Evolutionary conservation across 2,888 invertebrate genomes (phyloP), one percentile per base, ranked within the genome.

Genomic region (Rhorus exstirpatorius): DNA sequence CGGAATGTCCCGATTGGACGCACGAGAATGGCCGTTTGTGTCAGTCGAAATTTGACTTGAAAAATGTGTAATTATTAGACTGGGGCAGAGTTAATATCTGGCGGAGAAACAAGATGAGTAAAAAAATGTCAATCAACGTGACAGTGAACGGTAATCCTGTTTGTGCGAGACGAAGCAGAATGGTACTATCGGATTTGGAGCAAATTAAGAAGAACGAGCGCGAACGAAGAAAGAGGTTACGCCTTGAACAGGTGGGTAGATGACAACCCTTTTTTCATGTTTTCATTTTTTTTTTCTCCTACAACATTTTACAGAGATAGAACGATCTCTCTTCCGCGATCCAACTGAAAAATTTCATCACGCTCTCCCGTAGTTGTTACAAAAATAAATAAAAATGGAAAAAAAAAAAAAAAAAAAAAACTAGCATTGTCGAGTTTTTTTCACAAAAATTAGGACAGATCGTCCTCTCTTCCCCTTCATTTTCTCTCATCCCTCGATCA

Each of bases 91-190:
- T 55, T 1, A 24, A 49, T 8, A 41, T 38, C 12, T 12, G 19
- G n/a, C n/a, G n/a, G n/a, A n/a, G n/a, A n/a, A n/a, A n/a, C n/a
- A 53, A 44, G 24, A 75, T 49, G 67, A 55, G 35, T n/a, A 58
- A 60, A 79, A 92, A 91, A 86, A 95, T 95, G 95, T 95, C 95
- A 61, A 94, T 95, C 84, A 95, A 95, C 90, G 94, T 95, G 68
- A 94, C 94, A 12, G 94, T 95, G 6, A 94, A 93, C 88, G 94
- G 94, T 26, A 95, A 94, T 90, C 94, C 94, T 58, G 91, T 94
- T 6, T 93, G 93, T 85, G 93, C 94, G 79, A 92, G 91, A 63
- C 91, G 92, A 31, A 93, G 94, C 51, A 94, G 93, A 92, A 93
- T 94, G 92, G 91, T 94, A 24, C 90, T 94, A 0, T 90, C 93